These are phyloP conservation scores for Pherbina coryleti DNA, from an alignment of 2,888 invertebrate genomes.

Conservation along the genomic window DNA sequence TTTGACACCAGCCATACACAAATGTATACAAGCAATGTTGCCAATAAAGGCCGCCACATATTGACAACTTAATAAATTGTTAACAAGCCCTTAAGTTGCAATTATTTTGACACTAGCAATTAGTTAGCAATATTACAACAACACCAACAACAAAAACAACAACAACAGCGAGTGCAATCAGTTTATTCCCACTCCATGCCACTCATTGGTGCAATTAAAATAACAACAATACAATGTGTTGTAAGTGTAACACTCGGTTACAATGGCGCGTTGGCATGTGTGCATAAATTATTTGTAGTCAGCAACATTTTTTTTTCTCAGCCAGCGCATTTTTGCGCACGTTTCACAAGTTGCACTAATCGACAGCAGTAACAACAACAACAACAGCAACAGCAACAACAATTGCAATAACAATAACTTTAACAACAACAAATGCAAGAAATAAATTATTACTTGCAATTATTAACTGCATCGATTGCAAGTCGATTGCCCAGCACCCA, in stretches of 20 bases:
- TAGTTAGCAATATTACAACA: slow-evolving; percentile 9
- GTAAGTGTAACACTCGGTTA: slow-evolving; percentile 43
- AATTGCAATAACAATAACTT: slow-evolving; percentile 24
- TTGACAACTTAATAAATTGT: too few species aligned
- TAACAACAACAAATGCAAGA: slow-evolving; percentile 21
- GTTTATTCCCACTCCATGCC: slow-evolving; percentile 56
- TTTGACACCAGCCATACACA: too few species aligned
- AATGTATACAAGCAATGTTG: too few species aligned
- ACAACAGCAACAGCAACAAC: slow-evolving; percentile 38
- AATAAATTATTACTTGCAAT: background rate
- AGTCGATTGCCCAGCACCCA: too few species aligned
- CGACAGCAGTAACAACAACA: slow-evolving; percentile 39
- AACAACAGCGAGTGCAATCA: slow-evolving; percentile 57
- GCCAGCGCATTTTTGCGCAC: slow-evolving; percentile 36
- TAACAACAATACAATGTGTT: slow-evolving; percentile 6
- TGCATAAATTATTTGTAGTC: slow-evolving; percentile 41
- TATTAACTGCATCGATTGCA: background rate
- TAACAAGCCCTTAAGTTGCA: too few species aligned
- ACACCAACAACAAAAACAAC: slow-evolving; percentile 33
- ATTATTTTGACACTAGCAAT: background rate
- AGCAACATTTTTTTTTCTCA: background rate
- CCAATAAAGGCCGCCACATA: too few species aligned
- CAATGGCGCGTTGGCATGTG: slow-evolving; percentile 26
- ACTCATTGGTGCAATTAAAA: slow-evolving; percentile 7
- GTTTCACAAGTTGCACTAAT: slow-evolving; percentile 32